Evolutionary conservation across 2,797 vertebrate species (phyloP).

Genomic region (Valencia hispanica): DNA sequence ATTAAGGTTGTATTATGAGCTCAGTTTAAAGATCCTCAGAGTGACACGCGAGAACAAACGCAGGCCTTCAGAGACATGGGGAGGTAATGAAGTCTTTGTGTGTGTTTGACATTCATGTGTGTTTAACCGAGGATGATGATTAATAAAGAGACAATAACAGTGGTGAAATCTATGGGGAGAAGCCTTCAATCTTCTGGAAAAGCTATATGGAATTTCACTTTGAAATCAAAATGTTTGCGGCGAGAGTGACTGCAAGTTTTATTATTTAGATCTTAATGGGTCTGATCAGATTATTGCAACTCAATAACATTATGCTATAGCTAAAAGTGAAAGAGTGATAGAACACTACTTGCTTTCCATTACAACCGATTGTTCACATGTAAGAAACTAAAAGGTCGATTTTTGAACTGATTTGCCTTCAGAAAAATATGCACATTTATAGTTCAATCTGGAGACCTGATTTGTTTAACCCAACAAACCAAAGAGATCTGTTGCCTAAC

Average conservation of each 20-base stretch:
- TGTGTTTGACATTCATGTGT: constrained; percentile 15
- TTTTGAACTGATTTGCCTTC: background rate
- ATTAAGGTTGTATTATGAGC: constrained; percentile 47
- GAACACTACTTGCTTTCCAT: background rate
- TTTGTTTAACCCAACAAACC: background rate
- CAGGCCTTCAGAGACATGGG: constrained; percentile 11
- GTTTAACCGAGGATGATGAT: constrained; percentile 8
- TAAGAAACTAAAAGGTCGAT: no score
- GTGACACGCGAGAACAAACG: constrained; percentile 25
- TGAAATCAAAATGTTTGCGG: background rate
- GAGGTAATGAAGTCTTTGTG: constrained; percentile 25
- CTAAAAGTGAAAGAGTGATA: background rate
- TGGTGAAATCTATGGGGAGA: background rate
- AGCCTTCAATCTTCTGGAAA: background rate
- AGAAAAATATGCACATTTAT: background rate
- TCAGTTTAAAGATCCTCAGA: constrained; percentile 18
- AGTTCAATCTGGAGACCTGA: background rate
- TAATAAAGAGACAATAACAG: constrained; percentile 8
- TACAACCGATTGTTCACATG: background rate
- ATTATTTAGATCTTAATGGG: background rate
- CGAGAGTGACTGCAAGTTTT: background rate
- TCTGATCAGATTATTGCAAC: background rate
- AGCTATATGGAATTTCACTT: background rate
- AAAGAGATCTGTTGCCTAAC: background rate
- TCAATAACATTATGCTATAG: background rate